phyloP scores from a whole-genome alignment of 1,140 invertebrate species.

The Bradysia coprophila region DNA sequence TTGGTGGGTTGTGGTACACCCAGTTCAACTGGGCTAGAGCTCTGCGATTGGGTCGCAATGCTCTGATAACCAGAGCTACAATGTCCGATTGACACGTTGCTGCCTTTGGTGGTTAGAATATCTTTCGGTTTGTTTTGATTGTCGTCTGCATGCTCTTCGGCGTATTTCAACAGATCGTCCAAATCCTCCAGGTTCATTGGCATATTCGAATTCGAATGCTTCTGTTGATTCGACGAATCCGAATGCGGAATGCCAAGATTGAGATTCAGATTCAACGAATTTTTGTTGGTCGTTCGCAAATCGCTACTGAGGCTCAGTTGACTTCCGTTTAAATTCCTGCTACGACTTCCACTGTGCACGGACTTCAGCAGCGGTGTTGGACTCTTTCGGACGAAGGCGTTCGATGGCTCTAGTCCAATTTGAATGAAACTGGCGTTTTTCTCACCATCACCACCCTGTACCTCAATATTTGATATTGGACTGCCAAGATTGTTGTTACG shows the following conservation, averaged over 20 bases:
- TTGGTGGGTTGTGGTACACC: slow-evolving; percentile 20
- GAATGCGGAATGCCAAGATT: slow-evolving; percentile 21
- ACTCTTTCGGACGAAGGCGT: slow-evolving; percentile 32
- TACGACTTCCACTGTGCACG: slow-evolving; percentile 3
- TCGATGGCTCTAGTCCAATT: slow-evolving; percentile 29
- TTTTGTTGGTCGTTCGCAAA: slow-evolving; percentile 10
- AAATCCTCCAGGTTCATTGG: slow-evolving; percentile 44
- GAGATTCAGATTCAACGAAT: slow-evolving; percentile 10
- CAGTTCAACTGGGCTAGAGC: slow-evolving; percentile 71
- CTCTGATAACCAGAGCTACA: slow-evolving; percentile 82
- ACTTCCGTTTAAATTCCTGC: slow-evolving; percentile 7
- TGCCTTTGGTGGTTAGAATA: slow-evolving; percentile 36
- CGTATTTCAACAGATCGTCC: slow-evolving; percentile 47
- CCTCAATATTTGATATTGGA: slow-evolving; percentile 21
- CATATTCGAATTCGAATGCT: slow-evolving; percentile 24
- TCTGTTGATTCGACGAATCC: slow-evolving; percentile 12
- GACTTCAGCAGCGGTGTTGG: slow-evolving; percentile 29
- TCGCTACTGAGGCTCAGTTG: slow-evolving; percentile 9
- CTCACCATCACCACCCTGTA: slow-evolving; percentile 25
- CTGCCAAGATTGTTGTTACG: slow-evolving; percentile 30
- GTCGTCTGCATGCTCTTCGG: slow-evolving; percentile 36
- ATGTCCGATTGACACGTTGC: slow-evolving; percentile 63
- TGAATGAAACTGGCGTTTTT: slow-evolving; percentile 19
- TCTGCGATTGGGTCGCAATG: slow-evolving; percentile 76
- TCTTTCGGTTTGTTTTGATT: slow-evolving; percentile 28